These are phyloP conservation scores for Uria aalge DNA, from an alignment of 2,113 vertebrate genomes.

Conservation along the genomic window DNA sequence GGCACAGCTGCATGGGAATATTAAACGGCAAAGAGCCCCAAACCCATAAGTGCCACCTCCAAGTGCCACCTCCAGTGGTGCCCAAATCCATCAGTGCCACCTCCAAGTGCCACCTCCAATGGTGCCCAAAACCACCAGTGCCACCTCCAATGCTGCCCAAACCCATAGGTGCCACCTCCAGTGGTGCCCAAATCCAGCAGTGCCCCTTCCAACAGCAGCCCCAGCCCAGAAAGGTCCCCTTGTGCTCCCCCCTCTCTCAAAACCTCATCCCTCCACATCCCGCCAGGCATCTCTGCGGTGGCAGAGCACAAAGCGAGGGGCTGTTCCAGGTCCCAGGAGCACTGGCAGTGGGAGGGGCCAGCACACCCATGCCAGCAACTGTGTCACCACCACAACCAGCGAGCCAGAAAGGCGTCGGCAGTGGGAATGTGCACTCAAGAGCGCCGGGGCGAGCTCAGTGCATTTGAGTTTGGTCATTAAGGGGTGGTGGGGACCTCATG, in stretches of 20 bases:
- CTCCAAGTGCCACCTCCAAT: background rate
- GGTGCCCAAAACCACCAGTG: background rate
- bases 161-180: background rate
- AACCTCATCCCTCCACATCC: background rate
- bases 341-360: fast-evolving
- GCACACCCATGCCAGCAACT: background rate
- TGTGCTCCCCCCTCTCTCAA: background rate
- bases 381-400: fast-evolving
- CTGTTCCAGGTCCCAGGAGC: background rate
- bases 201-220: background rate
- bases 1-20: background rate
- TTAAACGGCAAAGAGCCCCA: background rate
- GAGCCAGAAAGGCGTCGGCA: fast-evolving
- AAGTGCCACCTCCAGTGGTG: no score
- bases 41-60: no score
- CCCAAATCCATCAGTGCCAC: background rate
- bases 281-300: background rate
- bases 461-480: background rate
- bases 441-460: fast-evolving
- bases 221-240: background rate
- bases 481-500: background rate
- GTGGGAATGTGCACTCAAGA: fast-evolving
- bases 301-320: background rate
- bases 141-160: background rate
- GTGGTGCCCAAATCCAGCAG: background rate